phyloP scores from a whole-genome alignment of 2,113 vertebrate genomes.

The Syrmaticus mikado region DNA sequence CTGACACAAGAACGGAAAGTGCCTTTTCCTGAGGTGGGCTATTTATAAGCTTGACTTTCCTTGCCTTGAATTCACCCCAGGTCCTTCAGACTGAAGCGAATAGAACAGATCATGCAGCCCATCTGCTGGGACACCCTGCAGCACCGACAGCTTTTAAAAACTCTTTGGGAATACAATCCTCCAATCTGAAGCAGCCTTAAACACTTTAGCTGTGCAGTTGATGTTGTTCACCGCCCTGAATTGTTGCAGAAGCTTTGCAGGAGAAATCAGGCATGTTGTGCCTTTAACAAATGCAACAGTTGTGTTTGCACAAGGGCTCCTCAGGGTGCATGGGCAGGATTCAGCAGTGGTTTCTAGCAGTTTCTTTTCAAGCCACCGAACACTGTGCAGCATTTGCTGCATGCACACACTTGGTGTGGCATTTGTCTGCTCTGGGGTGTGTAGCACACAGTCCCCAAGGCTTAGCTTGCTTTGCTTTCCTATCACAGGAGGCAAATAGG shows the following conservation, averaged over 20 bases:
- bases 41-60: constrained; percentile 58
- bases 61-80: constrained; percentile 16
- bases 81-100: background rate
- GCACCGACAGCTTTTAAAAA: background rate
- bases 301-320: background rate
- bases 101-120: background rate
- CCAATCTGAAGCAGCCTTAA: constrained; percentile 11
- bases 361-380: background rate
- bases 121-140: background rate
- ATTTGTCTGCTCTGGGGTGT: background rate
- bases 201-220: background rate
- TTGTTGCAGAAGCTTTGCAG: background rate
- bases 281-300: background rate
- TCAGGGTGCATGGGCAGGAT: rapidly evolving
- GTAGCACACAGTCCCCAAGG: background rate
- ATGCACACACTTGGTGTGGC: background rate
- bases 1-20: constrained; percentile 63
- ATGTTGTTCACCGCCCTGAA: background rate
- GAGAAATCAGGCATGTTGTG: background rate
- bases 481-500: background rate
- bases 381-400: background rate
- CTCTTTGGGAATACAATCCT: background rate
- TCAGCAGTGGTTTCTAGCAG: background rate
- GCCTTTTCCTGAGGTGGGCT: constrained; percentile 70
- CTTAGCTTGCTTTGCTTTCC: background rate